These are phyloP conservation scores for Mechanitis mazaeus DNA, from an alignment of 2,888 invertebrate species.

Conservation along the genomic window DNA sequence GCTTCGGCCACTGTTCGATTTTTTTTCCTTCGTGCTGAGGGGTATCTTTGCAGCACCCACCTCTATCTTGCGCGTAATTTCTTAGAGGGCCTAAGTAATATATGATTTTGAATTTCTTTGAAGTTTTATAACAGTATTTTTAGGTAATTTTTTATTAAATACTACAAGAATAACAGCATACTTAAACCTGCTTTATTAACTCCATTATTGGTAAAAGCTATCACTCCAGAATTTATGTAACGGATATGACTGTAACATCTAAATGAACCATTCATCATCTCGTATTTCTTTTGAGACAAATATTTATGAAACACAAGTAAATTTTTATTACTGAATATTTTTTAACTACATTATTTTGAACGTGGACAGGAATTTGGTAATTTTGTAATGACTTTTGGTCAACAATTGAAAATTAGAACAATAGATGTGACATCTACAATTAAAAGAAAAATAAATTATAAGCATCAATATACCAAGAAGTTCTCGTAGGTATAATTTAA, in stretches of 20 bases:
- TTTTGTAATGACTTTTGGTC: slow-evolving; percentile 37
- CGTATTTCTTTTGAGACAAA: slow-evolving; percentile 22
- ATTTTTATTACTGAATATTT: slow-evolving; percentile 35
- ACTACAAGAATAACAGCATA: slow-evolving; percentile 2
- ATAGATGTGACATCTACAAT: slow-evolving; percentile 8
- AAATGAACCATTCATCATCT: slow-evolving; percentile 45
- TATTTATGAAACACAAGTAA: slow-evolving; percentile 12
- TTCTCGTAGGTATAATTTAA: neutral
- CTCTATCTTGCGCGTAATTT: slow-evolving; percentile 46
- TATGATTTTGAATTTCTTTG: neutral
- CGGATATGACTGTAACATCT: slow-evolving; percentile 41
- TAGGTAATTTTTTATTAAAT: neutral
- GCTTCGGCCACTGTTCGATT: slow-evolving; percentile 57
- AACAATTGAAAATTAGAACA: slow-evolving; percentile 45
- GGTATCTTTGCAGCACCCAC: slow-evolving; percentile 43
- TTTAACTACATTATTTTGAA: slow-evolving; percentile 51
- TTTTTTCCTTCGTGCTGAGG: slow-evolving; percentile 48
- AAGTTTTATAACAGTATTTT: neutral
- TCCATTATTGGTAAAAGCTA: slow-evolving; percentile 33
- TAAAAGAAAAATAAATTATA: slow-evolving; percentile 9
- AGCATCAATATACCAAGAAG: slow-evolving; percentile 3
- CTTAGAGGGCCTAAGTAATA: slow-evolving; percentile 36
- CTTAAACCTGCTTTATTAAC: slow-evolving; percentile 14
- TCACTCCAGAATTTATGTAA: slow-evolving; percentile 37
- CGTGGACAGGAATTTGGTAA: slow-evolving; percentile 30